phyloP scores from a whole-genome alignment of 2,113 vertebrate genomes.

The Echinops telfairi region DNA sequence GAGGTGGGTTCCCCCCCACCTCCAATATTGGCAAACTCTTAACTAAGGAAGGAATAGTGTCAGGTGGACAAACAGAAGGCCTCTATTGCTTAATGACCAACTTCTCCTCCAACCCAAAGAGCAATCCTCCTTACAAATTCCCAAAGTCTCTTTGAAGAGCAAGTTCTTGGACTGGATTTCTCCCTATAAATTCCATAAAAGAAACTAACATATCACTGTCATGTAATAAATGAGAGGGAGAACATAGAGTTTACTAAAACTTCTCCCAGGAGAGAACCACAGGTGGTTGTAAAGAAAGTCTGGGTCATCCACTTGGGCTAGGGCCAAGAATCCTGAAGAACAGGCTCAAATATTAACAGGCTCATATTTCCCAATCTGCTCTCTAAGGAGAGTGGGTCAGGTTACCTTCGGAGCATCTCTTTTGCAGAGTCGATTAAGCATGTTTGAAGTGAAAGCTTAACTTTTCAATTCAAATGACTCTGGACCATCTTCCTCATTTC shows the following conservation, averaged over 20 bases:
- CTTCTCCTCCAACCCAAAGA: accelerated
- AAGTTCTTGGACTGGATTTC: not conserved
- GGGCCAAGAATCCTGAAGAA: not conserved
- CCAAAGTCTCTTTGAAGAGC: not conserved
- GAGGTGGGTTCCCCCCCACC: not conserved
- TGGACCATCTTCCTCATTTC: not conserved
- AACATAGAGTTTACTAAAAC: not conserved
- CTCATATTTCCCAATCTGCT: not conserved
- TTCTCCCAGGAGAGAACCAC: not conserved
- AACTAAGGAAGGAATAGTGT: not conserved
- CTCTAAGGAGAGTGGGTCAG: not conserved
- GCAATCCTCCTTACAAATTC: not conserved
- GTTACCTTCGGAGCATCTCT: not conserved
- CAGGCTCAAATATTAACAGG: not conserved
- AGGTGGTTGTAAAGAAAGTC: not conserved
- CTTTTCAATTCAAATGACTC: not conserved
- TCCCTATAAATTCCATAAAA: not conserved
- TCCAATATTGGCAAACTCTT: not conserved
- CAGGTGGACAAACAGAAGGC: not conserved
- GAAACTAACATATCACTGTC: not conserved
- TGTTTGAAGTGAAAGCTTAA: not conserved
- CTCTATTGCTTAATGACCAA: too few species aligned
- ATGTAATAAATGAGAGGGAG: not conserved
- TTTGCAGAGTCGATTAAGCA: not conserved
- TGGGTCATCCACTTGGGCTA: not conserved